phyloP scores from a whole-genome alignment of 2,888 invertebrate genomes.

The Aphelenchoides bicaudatus region DNA sequence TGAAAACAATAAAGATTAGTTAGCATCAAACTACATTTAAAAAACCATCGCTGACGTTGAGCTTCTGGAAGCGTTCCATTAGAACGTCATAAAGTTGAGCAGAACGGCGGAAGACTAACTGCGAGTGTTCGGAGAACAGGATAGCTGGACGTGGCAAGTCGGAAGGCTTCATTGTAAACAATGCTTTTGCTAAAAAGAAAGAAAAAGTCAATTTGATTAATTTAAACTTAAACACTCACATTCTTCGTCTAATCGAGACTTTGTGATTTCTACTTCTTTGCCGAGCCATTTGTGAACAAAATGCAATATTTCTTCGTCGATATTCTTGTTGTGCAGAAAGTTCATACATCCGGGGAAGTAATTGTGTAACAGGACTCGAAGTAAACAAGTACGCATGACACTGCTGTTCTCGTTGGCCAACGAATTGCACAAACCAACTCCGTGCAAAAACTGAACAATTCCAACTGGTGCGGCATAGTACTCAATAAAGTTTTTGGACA shows the following conservation, averaged over 20 bases:
- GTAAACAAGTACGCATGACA: slow-evolving; percentile 15
- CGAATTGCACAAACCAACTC: slow-evolving; percentile 11
- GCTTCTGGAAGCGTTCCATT: slow-evolving; percentile 11
- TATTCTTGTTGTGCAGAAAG: neutral
- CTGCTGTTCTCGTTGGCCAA: slow-evolving; percentile 9
- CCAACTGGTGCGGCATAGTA: slow-evolving; percentile 3
- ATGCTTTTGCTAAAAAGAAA: neutral
- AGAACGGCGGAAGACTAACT: slow-evolving; percentile 2
- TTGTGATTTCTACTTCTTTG: slow-evolving; percentile 16
- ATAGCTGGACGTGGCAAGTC: neutral
- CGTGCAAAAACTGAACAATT: neutral
- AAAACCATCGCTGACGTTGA: slow-evolving; percentile 1
- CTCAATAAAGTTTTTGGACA: slow-evolving; percentile 1
- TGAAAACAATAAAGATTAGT: neutral
- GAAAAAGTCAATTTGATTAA: no score
- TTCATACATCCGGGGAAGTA: slow-evolving; percentile 1
- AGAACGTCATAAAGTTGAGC: slow-evolving; percentile 2
- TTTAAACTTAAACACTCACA: no score
- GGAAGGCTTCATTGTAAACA: neutral
- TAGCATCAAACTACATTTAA: slow-evolving; percentile 1
- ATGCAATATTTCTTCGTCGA: neutral
- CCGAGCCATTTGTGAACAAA: slow-evolving; percentile 16
- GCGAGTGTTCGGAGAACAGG: slow-evolving; percentile 9
- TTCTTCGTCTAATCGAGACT: slow-evolving; percentile 5
- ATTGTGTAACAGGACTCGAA: slow-evolving; percentile 15